Percentiles rank a stretch among this genome's conserved stretches.
These are phyloP conservation scores for Pavo muticus DNA, from an alignment of 2,113 vertebrate species.

Conservation along the genomic window DNA sequence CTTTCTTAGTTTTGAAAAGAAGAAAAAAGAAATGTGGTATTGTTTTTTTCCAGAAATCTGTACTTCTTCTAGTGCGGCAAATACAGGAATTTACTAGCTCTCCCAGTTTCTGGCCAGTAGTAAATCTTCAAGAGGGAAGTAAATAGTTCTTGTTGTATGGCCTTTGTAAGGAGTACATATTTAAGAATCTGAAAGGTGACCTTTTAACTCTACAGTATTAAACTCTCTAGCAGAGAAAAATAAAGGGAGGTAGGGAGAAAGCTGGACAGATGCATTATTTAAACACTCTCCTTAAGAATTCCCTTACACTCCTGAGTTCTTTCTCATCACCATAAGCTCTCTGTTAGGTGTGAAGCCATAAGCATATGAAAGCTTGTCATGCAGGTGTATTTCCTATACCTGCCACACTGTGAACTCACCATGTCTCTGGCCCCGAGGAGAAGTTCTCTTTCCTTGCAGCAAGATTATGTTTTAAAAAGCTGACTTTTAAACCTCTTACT, in stretches of 20 bases:
- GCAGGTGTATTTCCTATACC: constrained; percentile 74
- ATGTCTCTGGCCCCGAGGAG: constrained; percentile 78
- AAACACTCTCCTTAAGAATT: background rate
- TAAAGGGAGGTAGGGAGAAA: background rate
- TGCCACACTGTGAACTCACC: constrained; percentile 78
- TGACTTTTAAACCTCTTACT: constrained; percentile 90
- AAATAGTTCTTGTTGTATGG: background rate
- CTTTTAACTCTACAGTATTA: background rate
- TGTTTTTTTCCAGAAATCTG: background rate
- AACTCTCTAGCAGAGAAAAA: background rate
- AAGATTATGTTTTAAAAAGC: constrained; percentile 90
- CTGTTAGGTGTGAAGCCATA: constrained; percentile 35
- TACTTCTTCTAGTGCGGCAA: background rate
- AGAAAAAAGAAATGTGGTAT: background rate
- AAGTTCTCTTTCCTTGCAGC: constrained; percentile 82
- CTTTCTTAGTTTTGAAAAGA: background rate
- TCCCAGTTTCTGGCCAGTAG: background rate
- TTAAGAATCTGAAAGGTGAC: background rate
- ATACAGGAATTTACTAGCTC: background rate
- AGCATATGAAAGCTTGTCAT: constrained; percentile 37
- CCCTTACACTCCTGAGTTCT: background rate
- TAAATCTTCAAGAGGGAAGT: background rate
- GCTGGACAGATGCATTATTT: background rate
- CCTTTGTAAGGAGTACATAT: background rate
- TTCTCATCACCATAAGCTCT: constrained; percentile 1